Evolutionary conservation across 2,797 vertebrate species (phyloP).

Genomic region (Myotis findleyi): DNA sequence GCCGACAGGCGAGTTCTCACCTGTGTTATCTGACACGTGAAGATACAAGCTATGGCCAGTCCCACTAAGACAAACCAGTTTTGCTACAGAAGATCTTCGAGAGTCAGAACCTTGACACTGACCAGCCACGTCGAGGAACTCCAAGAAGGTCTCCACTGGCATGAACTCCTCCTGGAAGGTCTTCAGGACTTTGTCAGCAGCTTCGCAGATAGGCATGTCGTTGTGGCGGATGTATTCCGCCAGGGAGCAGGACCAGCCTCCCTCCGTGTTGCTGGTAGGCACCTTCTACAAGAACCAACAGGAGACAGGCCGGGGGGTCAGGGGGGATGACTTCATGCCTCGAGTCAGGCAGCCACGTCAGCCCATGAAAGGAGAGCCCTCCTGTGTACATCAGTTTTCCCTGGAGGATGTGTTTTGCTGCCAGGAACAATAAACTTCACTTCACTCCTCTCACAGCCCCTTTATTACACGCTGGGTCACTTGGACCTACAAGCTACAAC

Average conservation of each 20-base stretch:
- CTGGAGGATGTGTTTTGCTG: background rate
- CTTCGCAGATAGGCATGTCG: conserved; percentile 99
- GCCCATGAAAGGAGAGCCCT: background rate
- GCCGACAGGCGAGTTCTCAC: background rate
- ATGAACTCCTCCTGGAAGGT: conserved; percentile 99
- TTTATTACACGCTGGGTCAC: background rate
- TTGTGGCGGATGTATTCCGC: conserved; percentile 98
- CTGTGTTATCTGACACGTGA: background rate
- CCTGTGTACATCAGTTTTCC: background rate
- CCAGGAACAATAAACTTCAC: background rate
- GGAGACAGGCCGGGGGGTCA: background rate
- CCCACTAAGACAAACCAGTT: background rate
- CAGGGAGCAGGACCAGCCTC: conserved; percentile 99
- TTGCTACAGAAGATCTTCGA: background rate
- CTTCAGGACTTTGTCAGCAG: conserved; percentile 96
- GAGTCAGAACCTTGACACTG: conserved; percentile 78
- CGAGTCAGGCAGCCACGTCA: background rate
- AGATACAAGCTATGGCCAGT: background rate
- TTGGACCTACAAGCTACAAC: background rate
- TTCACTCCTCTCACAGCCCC: background rate
- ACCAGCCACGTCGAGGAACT: conserved; percentile 98
- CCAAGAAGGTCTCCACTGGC: conserved; percentile 96
- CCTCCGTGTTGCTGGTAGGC: conserved; percentile 98
- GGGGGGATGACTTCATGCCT: background rate
- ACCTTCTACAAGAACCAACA: conserved; percentile 90